Evolutionary conservation across 2,888 invertebrate species (phyloP).

Genomic region (Apodemia zela): DNA sequence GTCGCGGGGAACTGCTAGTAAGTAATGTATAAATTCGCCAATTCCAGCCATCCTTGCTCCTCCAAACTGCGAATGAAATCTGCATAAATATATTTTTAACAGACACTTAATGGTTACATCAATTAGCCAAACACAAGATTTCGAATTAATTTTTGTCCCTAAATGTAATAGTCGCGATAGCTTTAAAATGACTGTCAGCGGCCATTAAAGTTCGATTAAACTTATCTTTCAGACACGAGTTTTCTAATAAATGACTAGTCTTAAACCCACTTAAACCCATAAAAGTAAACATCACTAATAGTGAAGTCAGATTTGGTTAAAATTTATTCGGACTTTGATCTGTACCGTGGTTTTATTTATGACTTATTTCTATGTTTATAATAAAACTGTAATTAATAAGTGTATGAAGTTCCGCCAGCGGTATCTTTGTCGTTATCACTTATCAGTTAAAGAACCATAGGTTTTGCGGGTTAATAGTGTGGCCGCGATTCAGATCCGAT

Average conservation of each 20-base stretch:
- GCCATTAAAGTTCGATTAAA: background rate
- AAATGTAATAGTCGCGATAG: background rate
- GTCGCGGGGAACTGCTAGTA: no score
- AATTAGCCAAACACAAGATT: background rate
- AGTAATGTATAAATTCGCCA: no score
- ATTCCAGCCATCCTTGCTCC: no score
- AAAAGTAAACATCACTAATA: background rate
- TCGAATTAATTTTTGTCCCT: background rate
- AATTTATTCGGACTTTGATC: background rate
- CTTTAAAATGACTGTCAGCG: background rate
- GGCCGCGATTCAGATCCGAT: no score
- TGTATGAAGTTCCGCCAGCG: no score
- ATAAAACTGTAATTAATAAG: no score
- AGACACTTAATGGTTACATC: background rate
- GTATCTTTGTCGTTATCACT: no score
- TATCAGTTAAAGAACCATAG: no score
- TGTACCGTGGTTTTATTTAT: background rate
- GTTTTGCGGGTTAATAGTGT: no score
- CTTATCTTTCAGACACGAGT: background rate
- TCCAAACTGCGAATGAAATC: no score
- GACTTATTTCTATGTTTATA: no score
- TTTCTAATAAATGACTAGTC: conserved; percentile 1
- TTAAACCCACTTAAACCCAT: background rate
- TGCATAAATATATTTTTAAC: no score
- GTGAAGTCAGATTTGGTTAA: background rate